Base-by-base conservation (phyloP, 2,888 invertebrate genomes). In the Brachylomia viminalis region DNA sequence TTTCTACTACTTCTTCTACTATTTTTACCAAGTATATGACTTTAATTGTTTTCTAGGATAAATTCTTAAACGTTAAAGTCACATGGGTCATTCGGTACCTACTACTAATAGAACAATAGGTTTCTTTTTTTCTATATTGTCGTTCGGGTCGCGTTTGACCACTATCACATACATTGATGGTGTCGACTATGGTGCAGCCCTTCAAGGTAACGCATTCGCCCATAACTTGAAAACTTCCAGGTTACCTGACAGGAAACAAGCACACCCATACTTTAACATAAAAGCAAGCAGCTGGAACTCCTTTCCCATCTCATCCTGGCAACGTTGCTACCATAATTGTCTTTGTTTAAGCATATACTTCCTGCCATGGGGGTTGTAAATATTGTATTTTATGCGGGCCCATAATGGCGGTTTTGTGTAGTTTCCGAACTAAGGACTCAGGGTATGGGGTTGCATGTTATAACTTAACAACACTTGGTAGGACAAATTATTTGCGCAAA, bases 361-460 rank as follows among this genome's bases (percentile, higher is more conserved):
- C 85, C 82, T 83, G 78, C 71, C 78, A 85, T 81, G 86, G 89
- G 90, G 87, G 85, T 87, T 83, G 88, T 88, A 87, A 88, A 90
- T 88, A 90, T 85, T 88, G 80, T 89, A 89, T 89, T 93, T 92
- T 91, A 93, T 93, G 92, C 93, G 93, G 92, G 93, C 80, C 90
- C 79, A 88, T 92, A 93, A 92, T 91, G 85, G 89, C 80, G 84
- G 88, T 86, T 83, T 86, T 87, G 84, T 88, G 86, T 82, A 77
- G 81, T 72, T 86, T 47, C 47, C 47, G 58, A 86, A 79, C 71
- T 70, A 71, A 74, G 75, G 82, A 79, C n/a, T 20, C 62, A 83
- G 47, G 61, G 5, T 49, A 49, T 49, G 47, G 71, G 74, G 73
- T 72, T 74, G 76, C 47, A 68, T 80, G 79, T 70, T 15, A 58